Conservation (phyloP, 2,113 vertebrate species). For the Gallinago undulata region DNA sequence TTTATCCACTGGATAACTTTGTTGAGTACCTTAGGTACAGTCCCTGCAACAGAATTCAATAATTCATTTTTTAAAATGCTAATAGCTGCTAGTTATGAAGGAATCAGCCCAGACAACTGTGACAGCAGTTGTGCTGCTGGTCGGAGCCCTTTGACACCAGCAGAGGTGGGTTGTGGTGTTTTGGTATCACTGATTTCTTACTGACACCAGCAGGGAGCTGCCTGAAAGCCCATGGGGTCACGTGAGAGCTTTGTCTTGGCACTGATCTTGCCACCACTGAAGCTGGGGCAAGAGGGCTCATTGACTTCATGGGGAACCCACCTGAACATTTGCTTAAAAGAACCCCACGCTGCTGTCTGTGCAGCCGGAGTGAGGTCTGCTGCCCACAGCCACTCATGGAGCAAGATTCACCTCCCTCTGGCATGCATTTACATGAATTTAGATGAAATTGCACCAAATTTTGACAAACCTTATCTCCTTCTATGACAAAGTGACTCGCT, state of each 20-base stretch:
- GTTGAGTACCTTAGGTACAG: not conserved
- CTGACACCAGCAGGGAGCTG: not conserved
- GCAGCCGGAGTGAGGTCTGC: not conserved
- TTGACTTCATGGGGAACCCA: not conserved
- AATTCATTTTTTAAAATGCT: not conserved
- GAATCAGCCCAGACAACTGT: not conserved
- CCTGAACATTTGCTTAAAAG: not conserved
- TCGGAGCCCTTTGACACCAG: not conserved
- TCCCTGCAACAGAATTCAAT: not conserved
- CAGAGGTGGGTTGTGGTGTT: rapidly evolving
- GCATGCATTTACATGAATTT: rapidly evolving
- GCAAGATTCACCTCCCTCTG: rapidly evolving
- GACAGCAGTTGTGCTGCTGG: rapidly evolving
- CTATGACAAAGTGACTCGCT: too few species aligned
- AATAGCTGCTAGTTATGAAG: not conserved
- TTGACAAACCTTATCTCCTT: too few species aligned
- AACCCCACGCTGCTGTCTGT: rapidly evolving
- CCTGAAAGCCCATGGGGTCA: not conserved
- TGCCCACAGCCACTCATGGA: rapidly evolving
- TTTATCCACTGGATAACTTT: slow-evolving; percentile 5
- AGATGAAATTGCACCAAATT: too few species aligned
- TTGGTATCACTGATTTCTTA: not conserved
- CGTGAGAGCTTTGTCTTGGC: not conserved
- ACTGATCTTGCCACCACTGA: not conserved
- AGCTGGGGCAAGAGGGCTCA: not conserved